Evolutionary conservation across 2,797 vertebrate species (phyloP).

Genomic region (Gobio occitaniae): DNA sequence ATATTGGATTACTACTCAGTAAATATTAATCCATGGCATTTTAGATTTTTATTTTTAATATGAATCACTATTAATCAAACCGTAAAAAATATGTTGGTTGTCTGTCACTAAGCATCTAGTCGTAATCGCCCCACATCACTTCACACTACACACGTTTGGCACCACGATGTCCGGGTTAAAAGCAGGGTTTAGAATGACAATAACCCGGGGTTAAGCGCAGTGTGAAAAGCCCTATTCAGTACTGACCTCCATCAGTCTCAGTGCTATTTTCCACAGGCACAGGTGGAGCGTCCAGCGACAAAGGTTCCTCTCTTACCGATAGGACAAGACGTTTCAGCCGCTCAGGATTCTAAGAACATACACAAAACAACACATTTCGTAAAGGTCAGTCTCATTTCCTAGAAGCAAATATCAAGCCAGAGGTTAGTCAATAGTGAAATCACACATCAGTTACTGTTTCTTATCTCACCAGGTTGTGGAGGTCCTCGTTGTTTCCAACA

Average conservation of each 20-base stretch:
- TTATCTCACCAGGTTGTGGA: conserved; percentile 75
- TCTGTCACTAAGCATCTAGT: too few species aligned
- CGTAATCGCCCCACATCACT: too few species aligned
- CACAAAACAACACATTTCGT: background rate
- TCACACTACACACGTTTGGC: too few species aligned
- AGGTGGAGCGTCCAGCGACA: conserved; percentile 69
- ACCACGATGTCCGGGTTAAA: background rate
- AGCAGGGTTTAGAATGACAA: background rate
- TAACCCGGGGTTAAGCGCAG: background rate
- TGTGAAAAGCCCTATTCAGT: background rate
- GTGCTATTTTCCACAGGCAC: conserved; percentile 63
- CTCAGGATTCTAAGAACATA: conserved; percentile 69
- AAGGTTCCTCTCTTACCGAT: conserved; percentile 71
- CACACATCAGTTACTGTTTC: background rate
- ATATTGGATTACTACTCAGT: too few species aligned
- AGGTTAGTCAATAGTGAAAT: background rate
- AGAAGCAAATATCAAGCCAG: background rate
- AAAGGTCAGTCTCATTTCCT: background rate
- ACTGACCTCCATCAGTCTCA: conserved; percentile 59
- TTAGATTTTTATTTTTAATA: too few species aligned
- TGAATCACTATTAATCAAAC: too few species aligned
- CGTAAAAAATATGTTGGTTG: too few species aligned
- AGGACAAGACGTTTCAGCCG: conserved; percentile 67
- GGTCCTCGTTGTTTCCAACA: conserved; percentile 76
- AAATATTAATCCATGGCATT: too few species aligned